A percentile compares a stretch with the other conserved stretches of the same genome.
Evolutionary conservation across 2,888 invertebrate genomes (phyloP).

Genomic region (Lordiphosa fenestrarum): DNA sequence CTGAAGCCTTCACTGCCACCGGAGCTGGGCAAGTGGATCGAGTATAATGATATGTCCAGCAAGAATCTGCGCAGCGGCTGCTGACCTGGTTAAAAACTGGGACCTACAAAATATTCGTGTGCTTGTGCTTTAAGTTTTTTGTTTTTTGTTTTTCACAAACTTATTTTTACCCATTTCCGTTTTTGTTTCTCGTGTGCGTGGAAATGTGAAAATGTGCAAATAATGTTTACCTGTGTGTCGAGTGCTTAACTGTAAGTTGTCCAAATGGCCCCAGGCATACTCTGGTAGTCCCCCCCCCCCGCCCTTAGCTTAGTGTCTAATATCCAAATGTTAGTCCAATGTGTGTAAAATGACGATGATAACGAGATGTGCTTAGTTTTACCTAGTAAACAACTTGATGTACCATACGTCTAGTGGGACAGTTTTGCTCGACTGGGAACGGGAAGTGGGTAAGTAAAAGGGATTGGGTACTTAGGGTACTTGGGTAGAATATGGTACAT

Average conservation of each 20-base stretch:
- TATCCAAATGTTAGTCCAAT: conserved; percentile 10
- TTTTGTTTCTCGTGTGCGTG: not conserved
- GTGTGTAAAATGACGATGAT: conserved; percentile 3
- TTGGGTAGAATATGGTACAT: no score
- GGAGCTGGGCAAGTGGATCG: conserved; percentile 86
- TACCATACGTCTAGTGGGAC: no score
- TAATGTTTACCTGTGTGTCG: conserved; percentile 16
- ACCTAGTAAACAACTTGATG: conserved; percentile 4
- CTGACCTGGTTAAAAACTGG: conserved; percentile 53
- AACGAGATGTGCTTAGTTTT: conserved; percentile 6
- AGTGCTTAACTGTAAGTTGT: conserved; percentile 46
- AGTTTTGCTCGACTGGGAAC: no score
- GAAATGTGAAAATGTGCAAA: conserved; percentile 1
- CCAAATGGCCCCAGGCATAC: conserved; percentile 18
- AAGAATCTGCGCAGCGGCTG: conserved; percentile 82
- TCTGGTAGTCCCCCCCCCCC: not conserved
- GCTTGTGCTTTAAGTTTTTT: no score
- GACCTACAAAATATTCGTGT: conserved; percentile 2
- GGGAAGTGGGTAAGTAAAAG: no score
- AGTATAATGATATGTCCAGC: conserved; percentile 87
- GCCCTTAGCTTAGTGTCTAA: not conserved
- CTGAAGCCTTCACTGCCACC: conserved; percentile 83
- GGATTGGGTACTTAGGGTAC: no score
- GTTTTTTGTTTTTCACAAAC: not conserved
- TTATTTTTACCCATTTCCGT: conserved; percentile 4